Evolutionary conservation across 1,140 invertebrate species (phyloP), one percentile per base, ranked within the genome.

Genomic region (Chrysoperla carnea): DNA sequence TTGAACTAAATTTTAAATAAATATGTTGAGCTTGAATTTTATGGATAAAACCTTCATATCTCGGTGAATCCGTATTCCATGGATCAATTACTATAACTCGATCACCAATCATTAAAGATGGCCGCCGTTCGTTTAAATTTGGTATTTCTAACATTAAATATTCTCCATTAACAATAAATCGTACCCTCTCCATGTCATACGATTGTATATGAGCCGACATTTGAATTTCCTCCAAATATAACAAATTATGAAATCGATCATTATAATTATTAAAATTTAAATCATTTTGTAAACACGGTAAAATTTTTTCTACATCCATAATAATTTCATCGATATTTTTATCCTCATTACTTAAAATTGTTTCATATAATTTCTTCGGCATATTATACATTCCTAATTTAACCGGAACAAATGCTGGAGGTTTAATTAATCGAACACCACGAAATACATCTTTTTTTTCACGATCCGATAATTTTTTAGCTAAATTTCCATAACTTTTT

Each of bases 101-200:
- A 58, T 95, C 90, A 1, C 87, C 86, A 37, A 76, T 53, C 33
- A 91, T 68, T 6, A 95, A 56, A 2, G 86, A 90, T 3, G 89
- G 91, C 38, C 89, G 69, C 49, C 73, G 79, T 59, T 94, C 90
- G 39, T 74, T 68, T 8, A 94, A 62, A 43, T 86, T 84, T 39
- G 78, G 76, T 31, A 94, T 78, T 55, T 77, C 68, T 40, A 94
- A 57, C 9, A 67, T 63, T 6, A 93, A 60, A 64, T 68, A 90
- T 46, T 84, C 78, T 7, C 73, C 72, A 46, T 59, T 64, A 6
- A 53, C 63, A 41, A 67, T 66, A 48, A 92, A 70, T 46, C 68
- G 65, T 7, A 73, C 75, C 46, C 70, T 69, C 33, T 73, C 59
- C 47, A 79, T 70, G 57, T 84, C 76, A 59, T 78, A 89, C 44